phyloP scores from a whole-genome alignment of 2,888 invertebrate genomes.

The Amphipoea oculea region DNA sequence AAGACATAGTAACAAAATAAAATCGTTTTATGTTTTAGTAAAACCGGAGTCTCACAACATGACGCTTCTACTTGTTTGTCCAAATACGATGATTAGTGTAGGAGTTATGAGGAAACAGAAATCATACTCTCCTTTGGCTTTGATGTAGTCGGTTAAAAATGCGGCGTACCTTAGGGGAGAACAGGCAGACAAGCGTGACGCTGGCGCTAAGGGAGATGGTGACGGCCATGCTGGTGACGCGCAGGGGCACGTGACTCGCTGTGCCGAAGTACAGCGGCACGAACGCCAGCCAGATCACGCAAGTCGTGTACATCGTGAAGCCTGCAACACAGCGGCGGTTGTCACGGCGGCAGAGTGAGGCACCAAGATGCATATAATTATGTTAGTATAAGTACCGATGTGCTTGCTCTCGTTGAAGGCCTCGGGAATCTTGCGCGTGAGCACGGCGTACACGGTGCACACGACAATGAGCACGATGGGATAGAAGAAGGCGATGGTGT shows the following conservation, averaged over 20 bases:
- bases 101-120: neutral
- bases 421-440: constrained; percentile 98
- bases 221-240: constrained; percentile 98
- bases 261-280: constrained; percentile 99
- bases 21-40: neutral
- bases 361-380: neutral
- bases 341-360: neutral
- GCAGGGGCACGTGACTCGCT: constrained; percentile 96
- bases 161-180: constrained; percentile 95
- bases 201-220: constrained; percentile 98
- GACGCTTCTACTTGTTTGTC: neutral
- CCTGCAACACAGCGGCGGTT: constrained; percentile 87
- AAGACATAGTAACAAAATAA: neutral
- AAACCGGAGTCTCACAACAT: neutral
- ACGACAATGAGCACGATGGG: constrained; percentile 96
- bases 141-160: neutral
- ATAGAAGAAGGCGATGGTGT: constrained; percentile 97
- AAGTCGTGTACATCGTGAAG: constrained; percentile 99
- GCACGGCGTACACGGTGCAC: constrained; percentile 98
- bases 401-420: constrained; percentile 99
- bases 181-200: constrained; percentile 97
- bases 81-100: neutral
- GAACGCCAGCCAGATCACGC: constrained; percentile 99
- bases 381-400: constrained; percentile 91
- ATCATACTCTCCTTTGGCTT: no score